Evolutionary conservation across 1,140 invertebrate genomes (phyloP), one percentile per base, ranked within the genome.

Genomic region (Penaeus chinensis): DNA sequence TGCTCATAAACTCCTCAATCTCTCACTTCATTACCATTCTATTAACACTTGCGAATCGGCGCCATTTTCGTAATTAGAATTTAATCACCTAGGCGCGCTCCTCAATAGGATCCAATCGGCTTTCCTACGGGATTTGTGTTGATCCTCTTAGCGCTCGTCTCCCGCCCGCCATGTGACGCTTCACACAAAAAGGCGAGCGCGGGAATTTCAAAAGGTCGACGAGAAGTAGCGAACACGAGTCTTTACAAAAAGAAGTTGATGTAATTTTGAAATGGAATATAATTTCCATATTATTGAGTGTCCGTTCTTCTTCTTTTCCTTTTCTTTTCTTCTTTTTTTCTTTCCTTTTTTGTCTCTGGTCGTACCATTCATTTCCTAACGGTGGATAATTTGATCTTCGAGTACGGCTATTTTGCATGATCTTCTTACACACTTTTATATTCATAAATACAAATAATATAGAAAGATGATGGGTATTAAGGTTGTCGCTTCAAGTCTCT

Each of bases 31-130:
- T 89, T 89, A 89, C 88, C 88, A 89, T 89, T 89, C 88, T 89
- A 89, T 89, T 89, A 89, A 89, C 88, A 89, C 88, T 89, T 89
- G 88, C 88, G 88, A 89, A 89, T 89, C 88, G 88, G 88, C 88
- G 88, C 88, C 86, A 89, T 89, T 89, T 89, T 89, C 88, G 88
- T 89, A 89, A 89, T 89, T 89, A 89, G 88, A 89, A 89, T 89
- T 89, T 89, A 89, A 89, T 89, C 88, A 89, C 88, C 88, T 89
- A 89, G 88, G 88, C 88, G 88, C 88, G 88, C 88, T 89, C 88
- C 88, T 89, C 88, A 89, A 89, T 89, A 89, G 88, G 88, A 89
- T 89, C 88, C 88, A 89, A 89, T 89, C 88, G 88, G 88, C 88
- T 89, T 89, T 89, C 83, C 88, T 85, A 81, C 88, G 86, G 88